These are phyloP conservation scores for Drosophila kohkoa DNA, from an alignment of 1,140 invertebrate species.

Conservation along the genomic window DNA sequence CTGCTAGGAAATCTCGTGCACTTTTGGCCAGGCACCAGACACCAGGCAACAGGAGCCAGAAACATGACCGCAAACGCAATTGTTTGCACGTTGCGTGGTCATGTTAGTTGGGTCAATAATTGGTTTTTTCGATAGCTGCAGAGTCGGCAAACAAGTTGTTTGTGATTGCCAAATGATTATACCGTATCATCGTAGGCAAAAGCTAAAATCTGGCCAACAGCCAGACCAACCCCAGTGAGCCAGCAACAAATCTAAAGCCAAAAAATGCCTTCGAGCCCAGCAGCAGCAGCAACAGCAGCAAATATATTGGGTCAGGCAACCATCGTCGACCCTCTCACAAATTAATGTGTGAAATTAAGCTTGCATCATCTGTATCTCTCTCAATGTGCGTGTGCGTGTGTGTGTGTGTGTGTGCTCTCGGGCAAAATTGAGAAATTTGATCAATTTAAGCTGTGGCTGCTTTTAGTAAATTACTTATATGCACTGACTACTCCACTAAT, in stretches of 20 bases:
- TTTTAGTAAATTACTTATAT: conserved; percentile 50
- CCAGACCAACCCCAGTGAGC: conserved; percentile 20
- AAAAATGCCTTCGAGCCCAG: conserved; percentile 45
- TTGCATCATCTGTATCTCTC: conserved; percentile 6
- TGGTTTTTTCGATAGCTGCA: conserved; percentile 69
- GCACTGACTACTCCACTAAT: conserved; percentile 42
- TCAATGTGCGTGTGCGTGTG: background rate
- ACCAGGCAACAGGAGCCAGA: conserved; percentile 27
- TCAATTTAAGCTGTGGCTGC: conserved; percentile 45
- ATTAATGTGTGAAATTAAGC: conserved; percentile 63
- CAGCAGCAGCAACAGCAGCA: background rate
- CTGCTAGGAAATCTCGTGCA: conserved; percentile 32
- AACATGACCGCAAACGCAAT: conserved; percentile 71
- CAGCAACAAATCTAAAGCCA: conserved; percentile 28
- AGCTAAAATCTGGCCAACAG: conserved; percentile 38
- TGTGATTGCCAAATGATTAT: conserved; percentile 81
- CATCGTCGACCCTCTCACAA: conserved; percentile 9
- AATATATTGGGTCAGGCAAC: conserved; percentile 8
- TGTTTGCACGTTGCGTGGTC: conserved; percentile 81
- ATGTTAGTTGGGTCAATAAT: conserved; percentile 79
- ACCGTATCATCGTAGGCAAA: conserved; percentile 48
- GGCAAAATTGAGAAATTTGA: conserved; percentile 55
- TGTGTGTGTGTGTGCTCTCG: background rate
- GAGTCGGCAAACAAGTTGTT: conserved; percentile 70
- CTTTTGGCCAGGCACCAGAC: conserved; percentile 5